Evolutionary conservation across 2,888 invertebrate species (phyloP).

Genomic region (Caenorhabditis sp.): DNA sequence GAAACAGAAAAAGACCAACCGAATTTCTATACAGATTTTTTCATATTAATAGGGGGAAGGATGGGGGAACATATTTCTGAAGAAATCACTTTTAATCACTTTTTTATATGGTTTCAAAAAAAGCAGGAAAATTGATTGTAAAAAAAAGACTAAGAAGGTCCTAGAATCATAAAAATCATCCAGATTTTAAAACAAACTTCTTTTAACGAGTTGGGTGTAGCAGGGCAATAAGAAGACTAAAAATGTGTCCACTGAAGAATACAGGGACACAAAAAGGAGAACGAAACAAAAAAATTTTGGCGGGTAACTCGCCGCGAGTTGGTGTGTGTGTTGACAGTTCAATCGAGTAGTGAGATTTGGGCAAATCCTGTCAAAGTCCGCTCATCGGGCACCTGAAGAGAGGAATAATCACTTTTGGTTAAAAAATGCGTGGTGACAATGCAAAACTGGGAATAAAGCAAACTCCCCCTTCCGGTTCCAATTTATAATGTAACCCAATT

Average conservation of each 20-base stretch:
- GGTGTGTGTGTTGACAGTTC: background rate
- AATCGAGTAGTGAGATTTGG: constrained; percentile 90
- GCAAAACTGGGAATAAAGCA: no score
- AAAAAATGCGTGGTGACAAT: no score
- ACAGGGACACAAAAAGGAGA: background rate
- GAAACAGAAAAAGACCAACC: constrained; percentile 34
- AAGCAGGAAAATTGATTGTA: background rate
- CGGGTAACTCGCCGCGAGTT: no score
- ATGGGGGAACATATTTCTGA: constrained; percentile 2
- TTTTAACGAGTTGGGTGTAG: no score
- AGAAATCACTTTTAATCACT: constrained; percentile 37
- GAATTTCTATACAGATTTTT: constrained; percentile 56
- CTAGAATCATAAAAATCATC: background rate
- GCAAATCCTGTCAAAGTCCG: constrained; percentile 96
- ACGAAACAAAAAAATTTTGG: background rate
- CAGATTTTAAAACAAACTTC: background rate
- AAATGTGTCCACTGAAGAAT: background rate
- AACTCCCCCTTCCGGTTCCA: no score
- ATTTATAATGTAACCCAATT: no score
- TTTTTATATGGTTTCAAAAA: constrained; percentile 2
- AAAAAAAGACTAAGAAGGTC: background rate
- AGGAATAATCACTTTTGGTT: background rate
- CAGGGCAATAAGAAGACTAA: background rate
- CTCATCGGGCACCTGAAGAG: constrained; percentile 88
- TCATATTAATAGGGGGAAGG: constrained; percentile 1